Evolutionary conservation across 2,888 invertebrate species (phyloP), one percentile per base, ranked within the genome.

Genomic region (Dexiosoma caninum): DNA sequence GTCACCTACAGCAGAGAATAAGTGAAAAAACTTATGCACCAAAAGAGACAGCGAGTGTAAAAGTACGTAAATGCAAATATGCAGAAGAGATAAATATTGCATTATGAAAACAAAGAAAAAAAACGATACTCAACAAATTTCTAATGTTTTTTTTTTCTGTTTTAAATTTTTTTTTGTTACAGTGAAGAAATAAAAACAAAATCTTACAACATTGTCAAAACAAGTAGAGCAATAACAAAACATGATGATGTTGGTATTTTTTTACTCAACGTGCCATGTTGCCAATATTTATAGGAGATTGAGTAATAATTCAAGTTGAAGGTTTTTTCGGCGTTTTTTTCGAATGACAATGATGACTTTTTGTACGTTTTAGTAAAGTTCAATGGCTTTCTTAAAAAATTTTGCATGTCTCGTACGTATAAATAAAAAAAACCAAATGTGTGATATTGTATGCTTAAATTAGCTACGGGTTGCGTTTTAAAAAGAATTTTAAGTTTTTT

Each of bases 281-380:
- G 72, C 72, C 77, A 67, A 77, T 71, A 71, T 80, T 64, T 70
- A 44, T 60, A 66, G 59, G 32, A 59, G 16, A 77, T 81, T 81
- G 77, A 72, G 72, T 72, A 81, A 81, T 64, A 55, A 55, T 77
- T 72, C 6, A 77, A 81, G 72, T 76, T 81, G 77, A 72, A 81
- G 77, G 77, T 72, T 77, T 77, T 69, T 57, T 62, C n/a, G 57
- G n/a, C 46, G 49, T 76, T 76, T 69, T n/a, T n/a, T 59, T 60
- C 51, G 42, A 72, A 72, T 62, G 62, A 62, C 53, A 55, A 62
- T 70, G 46, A 62, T 70, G 46, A 27, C 44, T 72, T 72, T 55
- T 64, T 55, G 23, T 64, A 23, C 44, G 49, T 70, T 77, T 35
- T 62, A 67, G 62, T 42, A 71, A 64, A 81, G 76, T 76, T 76